Percentiles rank a stretch among this genome's conserved stretches.
Evolutionary conservation across 2,888 invertebrate species (phyloP).

Genomic region (Dysmachus trigonus): DNA sequence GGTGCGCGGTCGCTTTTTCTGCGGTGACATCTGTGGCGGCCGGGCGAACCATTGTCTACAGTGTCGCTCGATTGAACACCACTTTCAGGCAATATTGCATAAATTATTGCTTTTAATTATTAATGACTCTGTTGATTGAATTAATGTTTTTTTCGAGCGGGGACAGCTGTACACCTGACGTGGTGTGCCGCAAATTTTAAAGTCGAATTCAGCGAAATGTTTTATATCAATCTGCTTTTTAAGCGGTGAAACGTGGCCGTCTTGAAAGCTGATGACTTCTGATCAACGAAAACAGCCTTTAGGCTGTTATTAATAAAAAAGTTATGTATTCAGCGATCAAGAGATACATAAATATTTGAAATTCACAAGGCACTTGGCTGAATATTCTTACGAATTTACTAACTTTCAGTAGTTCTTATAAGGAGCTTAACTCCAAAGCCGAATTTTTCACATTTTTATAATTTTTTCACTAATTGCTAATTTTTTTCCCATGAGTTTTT

Average conservation of each 20-base stretch:
- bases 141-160: not conserved
- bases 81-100: not conserved
- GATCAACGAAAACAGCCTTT: not conserved
- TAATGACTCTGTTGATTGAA: not conserved
- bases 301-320: not conserved
- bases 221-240: not conserved
- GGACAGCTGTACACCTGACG: not conserved
- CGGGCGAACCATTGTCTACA: not conserved
- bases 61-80: not conserved
- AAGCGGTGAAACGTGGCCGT: not conserved
- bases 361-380: not conserved
- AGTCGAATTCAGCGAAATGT: not conserved
- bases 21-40: not conserved
- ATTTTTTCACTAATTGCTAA: no score
- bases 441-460: no score
- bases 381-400: not conserved
- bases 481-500: no score
- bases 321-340: not conserved
- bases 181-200: not conserved
- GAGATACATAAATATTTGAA: not conserved
- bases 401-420: not conserved
- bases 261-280: not conserved
- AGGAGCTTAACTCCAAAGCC: no score
- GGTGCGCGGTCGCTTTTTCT: not conserved
- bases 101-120: not conserved